These are phyloP conservation scores for Aramus guarauna DNA, from an alignment of 2,113 vertebrate species.

Conservation along the genomic window DNA sequence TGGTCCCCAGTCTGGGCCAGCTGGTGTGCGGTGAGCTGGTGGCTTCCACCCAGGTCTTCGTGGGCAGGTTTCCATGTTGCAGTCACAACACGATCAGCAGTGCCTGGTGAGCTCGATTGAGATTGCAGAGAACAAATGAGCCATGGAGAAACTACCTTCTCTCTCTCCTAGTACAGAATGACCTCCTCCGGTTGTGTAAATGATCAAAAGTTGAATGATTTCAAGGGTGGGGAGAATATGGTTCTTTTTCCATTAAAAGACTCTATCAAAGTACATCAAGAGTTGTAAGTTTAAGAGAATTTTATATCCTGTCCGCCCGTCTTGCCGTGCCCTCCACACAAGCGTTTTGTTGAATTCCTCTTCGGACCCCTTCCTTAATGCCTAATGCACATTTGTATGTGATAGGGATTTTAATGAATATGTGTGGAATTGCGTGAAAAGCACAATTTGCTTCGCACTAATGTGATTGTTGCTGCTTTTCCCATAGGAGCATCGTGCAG, in stretches of 20 bases:
- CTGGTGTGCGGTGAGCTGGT: background rate
- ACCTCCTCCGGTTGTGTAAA: background rate
- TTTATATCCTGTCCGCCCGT: fast-evolving
- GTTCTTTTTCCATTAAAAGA: background rate
- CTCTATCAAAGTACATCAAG: background rate
- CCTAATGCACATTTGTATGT: fast-evolving
- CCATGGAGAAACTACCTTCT: background rate
- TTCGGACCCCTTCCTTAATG: background rate
- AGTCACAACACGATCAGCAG: background rate
- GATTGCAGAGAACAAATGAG: background rate
- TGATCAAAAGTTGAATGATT: background rate
- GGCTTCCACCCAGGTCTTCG: constrained; percentile 4
- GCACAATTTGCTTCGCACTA: background rate
- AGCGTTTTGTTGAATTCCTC: background rate
- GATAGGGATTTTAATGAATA: fast-evolving
- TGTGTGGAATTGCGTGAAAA: fast-evolving
- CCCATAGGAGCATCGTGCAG: constrained; percentile 84
- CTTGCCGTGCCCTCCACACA: fast-evolving
- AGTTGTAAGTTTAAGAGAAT: background rate
- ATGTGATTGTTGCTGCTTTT: background rate
- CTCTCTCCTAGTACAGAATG: background rate
- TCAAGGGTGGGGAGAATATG: background rate
- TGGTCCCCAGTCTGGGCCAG: background rate
- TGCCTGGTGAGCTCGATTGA: background rate
- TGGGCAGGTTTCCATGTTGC: background rate